Base-by-base conservation (phyloP, 2,113 vertebrate species). In the Cynopterus brachyotis region DNA sequence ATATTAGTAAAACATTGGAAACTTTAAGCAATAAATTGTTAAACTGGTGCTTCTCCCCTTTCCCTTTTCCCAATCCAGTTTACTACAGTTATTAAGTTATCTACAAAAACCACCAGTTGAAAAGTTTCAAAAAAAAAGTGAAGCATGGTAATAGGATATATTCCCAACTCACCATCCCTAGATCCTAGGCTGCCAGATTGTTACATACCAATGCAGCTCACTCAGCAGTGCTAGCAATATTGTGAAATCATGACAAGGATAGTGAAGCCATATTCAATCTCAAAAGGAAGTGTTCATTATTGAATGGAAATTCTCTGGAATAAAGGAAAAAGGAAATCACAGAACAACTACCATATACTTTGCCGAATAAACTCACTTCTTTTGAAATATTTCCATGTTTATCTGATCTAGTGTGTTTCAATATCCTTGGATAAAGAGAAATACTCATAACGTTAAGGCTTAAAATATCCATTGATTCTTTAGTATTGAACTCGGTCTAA, bases 211-310 rank as follows among this genome's bases (percentile, higher is more conserved):
- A 35, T 9, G 53, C 30, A 40, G 28, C 12, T 79, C 55, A 79
- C 8, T 8, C 0, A 0, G 12, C 10, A 35, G 30, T 47, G 32
- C 50, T 24, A 17, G 9, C 42, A 10, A 40, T 20, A 16, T 7
- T 9, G 20, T 11, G 10, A 4, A 12, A 24, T 26, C 45, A 20
- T 6, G 13, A 47, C 1, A 28, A 45, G n/a, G 13, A 59, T 16
- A 26, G 24, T 64, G 42, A 73, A 55, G 8, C 5, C 40, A 19
- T 8, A 5, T 30, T 40, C 32, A 15, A 88, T 40, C 26, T 60
- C 40, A 88, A 60, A 66, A 78, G 35, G 17, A 79, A 42, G 35
- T 30, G 0, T 72, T 62, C 22, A 17, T n/a, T 7, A 91, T 11
- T 59, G 19, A 76, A 59, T 42, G 16, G 50, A 42, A 45, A 80